phyloP scores from a whole-genome alignment of 1,140 invertebrate genomes.

The Zaprionus davidi region DNA sequence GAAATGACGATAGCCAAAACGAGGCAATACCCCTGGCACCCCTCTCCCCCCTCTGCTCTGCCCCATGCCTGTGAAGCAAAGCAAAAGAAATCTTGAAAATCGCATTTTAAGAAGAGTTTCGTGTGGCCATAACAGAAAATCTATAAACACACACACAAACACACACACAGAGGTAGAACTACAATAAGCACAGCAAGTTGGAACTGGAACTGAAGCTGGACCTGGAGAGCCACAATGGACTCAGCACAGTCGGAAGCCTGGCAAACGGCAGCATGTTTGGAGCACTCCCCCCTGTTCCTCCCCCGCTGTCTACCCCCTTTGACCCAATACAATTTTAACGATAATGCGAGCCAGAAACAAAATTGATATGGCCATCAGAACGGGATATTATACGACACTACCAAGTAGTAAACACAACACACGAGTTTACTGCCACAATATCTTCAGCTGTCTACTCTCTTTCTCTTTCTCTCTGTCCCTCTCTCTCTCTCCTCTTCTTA shows the following conservation, averaged over 20 bases:
- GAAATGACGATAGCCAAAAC: constrained; percentile 62
- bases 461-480: not conserved
- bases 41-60: not conserved
- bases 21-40: constrained; percentile 8
- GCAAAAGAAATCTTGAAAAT: constrained; percentile 75
- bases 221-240: constrained; percentile 57
- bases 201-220: constrained; percentile 54
- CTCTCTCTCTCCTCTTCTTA: not conserved
- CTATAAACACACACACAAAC: constrained; percentile 62
- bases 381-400: constrained; percentile 32
- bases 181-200: constrained; percentile 39
- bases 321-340: constrained; percentile 79
- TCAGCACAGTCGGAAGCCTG: constrained; percentile 44
- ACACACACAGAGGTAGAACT: constrained; percentile 18
- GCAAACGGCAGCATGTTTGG: constrained; percentile 58
- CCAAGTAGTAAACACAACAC: constrained; percentile 3
- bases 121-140: constrained; percentile 79
- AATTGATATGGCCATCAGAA: constrained; percentile 73
- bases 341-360: constrained; percentile 69
- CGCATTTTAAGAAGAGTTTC: constrained; percentile 82
- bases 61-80: not conserved
- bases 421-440: constrained; percentile 1
- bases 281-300: not conserved
- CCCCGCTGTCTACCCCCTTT: constrained; percentile 17
- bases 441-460: not conserved